A percentile compares a stretch with the other conserved stretches of the same genome.
These are phyloP conservation scores for Holacanthella duospinosa DNA, from an alignment of 2,888 invertebrate genomes.

Conservation along the genomic window DNA sequence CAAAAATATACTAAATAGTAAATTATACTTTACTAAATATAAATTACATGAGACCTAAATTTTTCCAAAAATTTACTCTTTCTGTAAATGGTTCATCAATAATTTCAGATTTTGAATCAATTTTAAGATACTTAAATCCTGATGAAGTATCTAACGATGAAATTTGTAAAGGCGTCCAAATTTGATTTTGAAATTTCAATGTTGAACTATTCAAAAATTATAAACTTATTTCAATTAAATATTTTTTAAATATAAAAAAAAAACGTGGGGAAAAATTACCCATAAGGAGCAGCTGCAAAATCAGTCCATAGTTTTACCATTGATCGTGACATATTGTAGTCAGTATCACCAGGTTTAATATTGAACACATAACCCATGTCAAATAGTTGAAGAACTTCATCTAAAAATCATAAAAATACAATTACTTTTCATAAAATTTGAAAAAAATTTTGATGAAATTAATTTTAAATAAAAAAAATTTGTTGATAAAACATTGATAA, in stretches of 20 bases:
- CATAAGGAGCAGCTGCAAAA: too few relatives aligned
- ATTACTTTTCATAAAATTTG: neutral
- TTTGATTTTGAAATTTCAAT: neutral
- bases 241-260: too few relatives aligned
- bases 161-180: neutral
- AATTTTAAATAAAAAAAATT: neutral
- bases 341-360: slow-evolving; percentile 11
- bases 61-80: slow-evolving; percentile 6
- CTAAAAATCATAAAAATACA: slow-evolving; percentile 1
- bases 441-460: neutral
- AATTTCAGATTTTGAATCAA: neutral
- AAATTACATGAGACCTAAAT: too few relatives aligned
- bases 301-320: slow-evolving; percentile 24
- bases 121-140: neutral
- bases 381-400: slow-evolving; percentile 6
- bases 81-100: slow-evolving; percentile 7
- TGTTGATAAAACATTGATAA: too few relatives aligned
- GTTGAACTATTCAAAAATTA: neutral
- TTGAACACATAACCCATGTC: slow-evolving; percentile 2
- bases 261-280: too few relatives aligned
- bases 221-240: too few relatives aligned
- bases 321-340: slow-evolving; percentile 27
- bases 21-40: too few relatives aligned
- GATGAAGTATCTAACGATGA: neutral
- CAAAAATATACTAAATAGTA: too few relatives aligned